Percentiles rank a stretch among this genome's conserved stretches.
Evolutionary conservation across 30 jellyfish, hydroid and myxozoan genomes (phyloP).

Genomic region (Hydractinia symbiolongicarpus): DNA sequence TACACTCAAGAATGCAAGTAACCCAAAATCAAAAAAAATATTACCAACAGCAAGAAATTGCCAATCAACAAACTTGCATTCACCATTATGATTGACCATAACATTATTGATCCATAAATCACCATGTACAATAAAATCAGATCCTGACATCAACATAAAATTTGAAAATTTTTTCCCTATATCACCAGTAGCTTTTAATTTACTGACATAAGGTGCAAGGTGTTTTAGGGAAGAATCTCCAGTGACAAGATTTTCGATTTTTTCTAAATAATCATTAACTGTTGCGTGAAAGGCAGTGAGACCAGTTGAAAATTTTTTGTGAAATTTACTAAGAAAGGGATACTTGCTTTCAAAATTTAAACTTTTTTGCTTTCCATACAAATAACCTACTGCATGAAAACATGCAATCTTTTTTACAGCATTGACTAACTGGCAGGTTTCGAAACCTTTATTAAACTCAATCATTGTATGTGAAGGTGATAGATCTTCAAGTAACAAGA

Average conservation of each 20-base stretch:
- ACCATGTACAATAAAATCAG: not conserved
- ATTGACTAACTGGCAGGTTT: not conserved
- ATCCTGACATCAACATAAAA: not conserved
- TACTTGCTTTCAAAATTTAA: not conserved
- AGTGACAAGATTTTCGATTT: not conserved
- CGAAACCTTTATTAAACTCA: not conserved
- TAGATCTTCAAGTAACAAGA: conserved; percentile 3
- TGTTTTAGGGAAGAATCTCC: not conserved
- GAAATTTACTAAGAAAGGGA: not conserved
- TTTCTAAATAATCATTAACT: not conserved
- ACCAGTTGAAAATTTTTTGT: not conserved
- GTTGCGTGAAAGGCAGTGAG: not conserved
- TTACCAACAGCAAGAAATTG: not conserved
- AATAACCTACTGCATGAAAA: conserved; percentile 6
- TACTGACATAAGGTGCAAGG: not conserved
- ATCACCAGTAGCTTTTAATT: not conserved
- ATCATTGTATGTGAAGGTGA: not conserved
- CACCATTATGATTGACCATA: not conserved
- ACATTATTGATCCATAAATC: conserved; percentile 6
- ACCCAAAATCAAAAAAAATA: conserved; percentile 15
- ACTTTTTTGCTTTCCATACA: not conserved
- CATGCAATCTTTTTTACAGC: not conserved
- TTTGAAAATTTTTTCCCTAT: not conserved
- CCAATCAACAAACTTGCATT: conserved; percentile 2
- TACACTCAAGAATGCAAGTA: not conserved